A percentile compares a stretch with the other conserved stretches of the same genome.
These are phyloP conservation scores for Rissa tridactyla DNA, from an alignment of 2,113 vertebrate genomes.

Conservation along the genomic window DNA sequence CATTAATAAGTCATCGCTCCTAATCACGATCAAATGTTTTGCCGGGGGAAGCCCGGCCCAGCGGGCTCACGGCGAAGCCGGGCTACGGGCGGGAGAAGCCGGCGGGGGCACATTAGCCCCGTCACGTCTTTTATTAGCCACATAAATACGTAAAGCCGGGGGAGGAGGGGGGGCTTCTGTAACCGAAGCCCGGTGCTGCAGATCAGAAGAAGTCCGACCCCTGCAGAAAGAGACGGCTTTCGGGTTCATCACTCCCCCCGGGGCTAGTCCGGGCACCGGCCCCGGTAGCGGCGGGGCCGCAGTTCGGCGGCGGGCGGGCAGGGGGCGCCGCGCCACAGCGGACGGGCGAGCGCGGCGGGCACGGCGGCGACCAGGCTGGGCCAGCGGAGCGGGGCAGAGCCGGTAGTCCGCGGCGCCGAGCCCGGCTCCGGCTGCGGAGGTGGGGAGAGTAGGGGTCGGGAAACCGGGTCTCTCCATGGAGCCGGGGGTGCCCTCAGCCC, in stretches of 20 bases:
- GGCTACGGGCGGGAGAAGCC: not conserved
- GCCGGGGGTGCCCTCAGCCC: not conserved
- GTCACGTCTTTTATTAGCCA: not conserved
- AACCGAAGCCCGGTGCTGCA: not conserved
- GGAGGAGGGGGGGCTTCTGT: not conserved
- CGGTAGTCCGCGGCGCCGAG: not conserved
- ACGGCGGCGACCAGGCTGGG: not conserved
- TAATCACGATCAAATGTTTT: not conserved
- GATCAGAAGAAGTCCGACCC: not conserved
- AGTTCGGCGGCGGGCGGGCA: not conserved
- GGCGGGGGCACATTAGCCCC: not conserved
- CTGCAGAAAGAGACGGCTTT: fast-evolving
- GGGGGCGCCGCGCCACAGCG: conserved; percentile 28
- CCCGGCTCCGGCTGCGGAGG: not conserved
- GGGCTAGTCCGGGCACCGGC: too few relatives aligned
- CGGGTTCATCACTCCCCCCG: not conserved
- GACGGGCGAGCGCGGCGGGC: not conserved
- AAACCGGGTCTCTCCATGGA: not conserved
- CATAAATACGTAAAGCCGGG: not conserved
- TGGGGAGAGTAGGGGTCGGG: not conserved
- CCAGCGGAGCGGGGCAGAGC: not conserved
- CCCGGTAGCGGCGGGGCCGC: not conserved
- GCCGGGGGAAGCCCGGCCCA: not conserved
- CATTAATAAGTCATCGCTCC: conserved; percentile 4
- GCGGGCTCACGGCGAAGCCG: not conserved